Base-by-base conservation (phyloP, 64 coral and sea anemone genomes). In the Actinia tenebrosa region DNA sequence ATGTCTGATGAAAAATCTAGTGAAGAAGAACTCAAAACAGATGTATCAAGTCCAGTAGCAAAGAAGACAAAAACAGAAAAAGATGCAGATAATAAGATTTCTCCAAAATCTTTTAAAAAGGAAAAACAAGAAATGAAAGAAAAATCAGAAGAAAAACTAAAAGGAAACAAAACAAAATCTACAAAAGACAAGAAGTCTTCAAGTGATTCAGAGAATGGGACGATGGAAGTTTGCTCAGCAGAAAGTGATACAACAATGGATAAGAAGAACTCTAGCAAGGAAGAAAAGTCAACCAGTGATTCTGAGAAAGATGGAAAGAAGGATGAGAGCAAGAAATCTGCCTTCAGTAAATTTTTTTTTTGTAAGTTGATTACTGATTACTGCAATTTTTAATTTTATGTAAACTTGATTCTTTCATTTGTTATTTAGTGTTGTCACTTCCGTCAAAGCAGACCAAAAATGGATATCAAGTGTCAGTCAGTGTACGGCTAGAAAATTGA, bases 321-420 rank as follows among this genome's bases (percentile, higher is more conserved):
- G 11, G 75, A 79, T 50, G 85, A 80, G 19, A 80, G 30, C 16
- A 79, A 53, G 6, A 80, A 80, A 23, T 84, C 50, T 47, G 71
- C 61, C 20, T 91, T 91, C 60, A 91, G 84, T 81, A 77, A 78
- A n/a, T n/a, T n/a, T 55, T 91, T 91, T 18, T 91, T 91, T 25
- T 91, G 89, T 91, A 91, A 91, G 89, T 91, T 50, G 47, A 50
- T 50, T 4, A 8, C 47, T 37, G 30, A 8, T 50, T 50, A 50
- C 47, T 50, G 47, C 47, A 50, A 50, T 50, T 50, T 50, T 50
- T 50, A 50, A 50, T 50, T 8, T 50, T 1, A 50, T 50, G 7
- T 8, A 50, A 50, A 50, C 47, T 50, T 50, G 47, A 8, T 8
- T 50, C 47, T 50, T 50, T 3, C 7, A 8, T 50, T 50, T 50